A percentile compares a stretch with the other conserved stretches of the same genome.
Conservation (phyloP, 2,797 vertebrate genomes). For the Oreochromis mossambicus region DNA sequence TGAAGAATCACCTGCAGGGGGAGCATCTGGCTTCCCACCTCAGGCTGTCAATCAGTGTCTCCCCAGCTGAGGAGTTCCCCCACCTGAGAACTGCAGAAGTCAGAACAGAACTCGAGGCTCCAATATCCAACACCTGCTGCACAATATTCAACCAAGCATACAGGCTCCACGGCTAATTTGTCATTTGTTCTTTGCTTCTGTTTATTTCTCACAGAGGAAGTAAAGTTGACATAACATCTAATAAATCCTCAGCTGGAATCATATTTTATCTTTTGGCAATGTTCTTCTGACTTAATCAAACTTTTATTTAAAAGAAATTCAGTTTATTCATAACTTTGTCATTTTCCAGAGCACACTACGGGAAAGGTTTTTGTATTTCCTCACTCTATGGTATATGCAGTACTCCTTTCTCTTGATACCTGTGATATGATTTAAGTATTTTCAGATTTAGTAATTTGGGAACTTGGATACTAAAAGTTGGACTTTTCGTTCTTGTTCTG, state of each 20-base stretch:
- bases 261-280: neutral
- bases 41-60: slow-evolving; percentile 17
- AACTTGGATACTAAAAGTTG: neutral
- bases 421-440: neutral
- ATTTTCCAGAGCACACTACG: neutral
- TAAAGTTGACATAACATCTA: neutral
- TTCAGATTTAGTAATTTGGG: neutral
- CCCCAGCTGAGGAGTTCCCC: slow-evolving; percentile 15
- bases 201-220: neutral
- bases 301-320: neutral
- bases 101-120: slow-evolving; percentile 2
- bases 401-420: neutral
- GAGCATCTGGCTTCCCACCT: slow-evolving; percentile 44
- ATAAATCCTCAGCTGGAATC: neutral
- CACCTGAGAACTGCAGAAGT: neutral
- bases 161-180: neutral
- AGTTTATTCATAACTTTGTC: neutral
- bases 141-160: neutral
- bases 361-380: neutral
- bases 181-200: slow-evolving; percentile 1
- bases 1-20: slow-evolving; percentile 25
- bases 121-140: slow-evolving; percentile 29
- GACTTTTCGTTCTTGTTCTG: neutral
- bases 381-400: neutral
- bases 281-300: neutral